Conservation (phyloP, 1,140 invertebrate genomes). For the Akabosia matsudoensis region DNA sequence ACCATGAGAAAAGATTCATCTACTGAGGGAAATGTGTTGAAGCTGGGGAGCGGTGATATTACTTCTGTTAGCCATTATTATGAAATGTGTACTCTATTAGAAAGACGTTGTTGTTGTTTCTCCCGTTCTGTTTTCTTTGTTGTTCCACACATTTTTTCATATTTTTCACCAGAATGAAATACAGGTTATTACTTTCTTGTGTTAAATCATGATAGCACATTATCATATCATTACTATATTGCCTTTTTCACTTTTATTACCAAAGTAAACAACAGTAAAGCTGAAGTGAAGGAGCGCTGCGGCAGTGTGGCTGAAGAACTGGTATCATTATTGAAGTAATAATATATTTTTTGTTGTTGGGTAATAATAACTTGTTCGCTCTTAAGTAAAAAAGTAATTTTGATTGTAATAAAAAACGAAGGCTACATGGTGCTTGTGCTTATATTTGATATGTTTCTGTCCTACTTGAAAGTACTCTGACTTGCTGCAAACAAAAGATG, state of each 20-base stretch:
- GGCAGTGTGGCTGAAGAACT: background rate
- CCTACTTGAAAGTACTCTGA: too few species aligned
- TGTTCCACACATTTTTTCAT: background rate
- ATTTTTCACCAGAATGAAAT: background rate
- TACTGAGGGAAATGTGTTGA: too few species aligned
- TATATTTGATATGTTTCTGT: too few species aligned
- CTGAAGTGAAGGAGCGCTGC: background rate
- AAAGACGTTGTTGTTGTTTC: background rate
- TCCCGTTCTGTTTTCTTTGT: background rate
- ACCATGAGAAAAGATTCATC: too few species aligned
- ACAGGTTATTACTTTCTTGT: slow-evolving; percentile 12
- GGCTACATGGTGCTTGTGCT: too few species aligned
- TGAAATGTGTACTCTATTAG: background rate
- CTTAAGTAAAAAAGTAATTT: background rate
- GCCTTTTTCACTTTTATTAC: background rate
- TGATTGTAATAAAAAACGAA: slow-evolving; percentile 2
- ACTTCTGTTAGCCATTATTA: background rate
- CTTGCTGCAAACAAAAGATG: too few species aligned
- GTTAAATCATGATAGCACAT: slow-evolving; percentile 22
- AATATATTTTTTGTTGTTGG: background rate
- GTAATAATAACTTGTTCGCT: background rate
- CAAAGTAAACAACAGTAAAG: background rate
- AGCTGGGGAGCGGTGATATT: background rate
- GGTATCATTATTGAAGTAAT: background rate
- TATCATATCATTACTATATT: slow-evolving; percentile 23